Evolutionary conservation across 2,797 vertebrate genomes (phyloP).

Genomic region (Spatula versicolor): DNA sequence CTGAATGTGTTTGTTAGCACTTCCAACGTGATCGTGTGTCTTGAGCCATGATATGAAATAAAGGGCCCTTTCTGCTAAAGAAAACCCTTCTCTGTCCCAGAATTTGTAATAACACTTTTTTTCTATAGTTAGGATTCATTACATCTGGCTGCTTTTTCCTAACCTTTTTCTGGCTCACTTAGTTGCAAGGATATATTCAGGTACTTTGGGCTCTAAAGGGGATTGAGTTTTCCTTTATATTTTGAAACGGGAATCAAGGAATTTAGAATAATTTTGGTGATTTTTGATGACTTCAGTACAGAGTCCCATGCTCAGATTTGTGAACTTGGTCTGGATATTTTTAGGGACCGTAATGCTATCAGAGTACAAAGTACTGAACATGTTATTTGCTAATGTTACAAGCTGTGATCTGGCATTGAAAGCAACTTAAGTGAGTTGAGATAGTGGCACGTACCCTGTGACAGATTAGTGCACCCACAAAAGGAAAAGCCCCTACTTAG

Average conservation of each 20-base stretch:
- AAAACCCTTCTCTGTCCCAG: conserved; percentile 29
- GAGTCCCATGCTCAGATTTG: neutral
- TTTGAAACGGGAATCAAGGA: neutral
- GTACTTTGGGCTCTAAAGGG: neutral
- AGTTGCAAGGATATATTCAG: neutral
- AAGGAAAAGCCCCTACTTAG: conserved; percentile 67
- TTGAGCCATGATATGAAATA: conserved; percentile 29
- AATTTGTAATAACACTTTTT: conserved; percentile 44
- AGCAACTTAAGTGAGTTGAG: conserved; percentile 25
- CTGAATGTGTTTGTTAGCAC: conserved; percentile 44
- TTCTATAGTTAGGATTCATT: conserved; percentile 33
- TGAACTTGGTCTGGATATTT: neutral
- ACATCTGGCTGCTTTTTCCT: neutral
- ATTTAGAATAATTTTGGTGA: neutral
- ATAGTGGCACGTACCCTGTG: neutral
- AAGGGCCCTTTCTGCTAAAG: conserved; percentile 41
- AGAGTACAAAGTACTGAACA: conserved; percentile 49
- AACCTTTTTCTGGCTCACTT: neutral
- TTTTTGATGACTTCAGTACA: neutral
- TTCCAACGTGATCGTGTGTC: conserved; percentile 19
- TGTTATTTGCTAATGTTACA: conserved; percentile 32
- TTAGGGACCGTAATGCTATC: neutral
- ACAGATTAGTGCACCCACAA: conserved; percentile 28
- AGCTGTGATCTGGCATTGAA: conserved; percentile 54
- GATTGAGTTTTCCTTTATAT: neutral